phyloP scores from a whole-genome alignment of 2,888 invertebrate species.

The Tetropium fuscum region DNA sequence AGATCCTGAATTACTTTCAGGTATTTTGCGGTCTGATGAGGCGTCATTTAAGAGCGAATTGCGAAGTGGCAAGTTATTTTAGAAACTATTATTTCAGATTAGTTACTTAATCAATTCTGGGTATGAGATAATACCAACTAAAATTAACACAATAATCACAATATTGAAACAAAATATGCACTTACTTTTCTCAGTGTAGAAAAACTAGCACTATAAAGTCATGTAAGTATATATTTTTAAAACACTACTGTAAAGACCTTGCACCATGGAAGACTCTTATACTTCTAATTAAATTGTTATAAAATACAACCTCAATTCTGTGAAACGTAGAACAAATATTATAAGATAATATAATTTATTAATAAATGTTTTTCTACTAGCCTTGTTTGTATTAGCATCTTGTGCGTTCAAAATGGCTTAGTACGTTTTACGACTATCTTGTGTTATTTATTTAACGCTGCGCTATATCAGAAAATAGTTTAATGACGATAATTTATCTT shows the following conservation, averaged over 20 bases:
- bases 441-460: not conserved
- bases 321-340: conserved; percentile 21
- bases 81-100: no score
- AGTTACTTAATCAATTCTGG: no score
- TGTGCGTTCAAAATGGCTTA: not conserved
- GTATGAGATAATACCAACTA: no score
- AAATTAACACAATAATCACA: no score
- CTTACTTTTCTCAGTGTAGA: no score
- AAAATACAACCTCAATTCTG: not conserved
- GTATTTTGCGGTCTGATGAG: no score
- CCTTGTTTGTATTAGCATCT: conserved; percentile 9
- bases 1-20: no score
- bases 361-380: conserved; percentile 19
- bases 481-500: no score
- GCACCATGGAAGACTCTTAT: not conserved
- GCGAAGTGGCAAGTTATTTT: no score
- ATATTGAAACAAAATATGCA: no score
- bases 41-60: no score
- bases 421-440: not conserved
- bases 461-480: not conserved
- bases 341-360: conserved; percentile 31
- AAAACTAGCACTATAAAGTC: not conserved
- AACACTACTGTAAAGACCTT: not conserved
- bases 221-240: not conserved
- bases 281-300: not conserved